Evolutionary conservation across 2,888 invertebrate species (phyloP), one percentile per base, ranked within the genome.

Genomic region (Microplitis manilae): DNA sequence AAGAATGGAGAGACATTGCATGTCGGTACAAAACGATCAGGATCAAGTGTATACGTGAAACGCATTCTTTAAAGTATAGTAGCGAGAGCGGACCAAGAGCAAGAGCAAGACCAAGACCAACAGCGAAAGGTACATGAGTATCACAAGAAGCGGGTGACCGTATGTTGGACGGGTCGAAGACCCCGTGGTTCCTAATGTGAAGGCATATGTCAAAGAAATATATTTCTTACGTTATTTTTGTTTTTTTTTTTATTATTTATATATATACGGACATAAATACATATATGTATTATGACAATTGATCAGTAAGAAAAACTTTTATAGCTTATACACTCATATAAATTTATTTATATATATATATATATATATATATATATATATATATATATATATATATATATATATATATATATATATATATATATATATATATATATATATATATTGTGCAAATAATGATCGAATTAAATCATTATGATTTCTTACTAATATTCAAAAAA

Each of bases 161-260:
- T 50, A 50, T 68, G 75, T 79, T 74, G 73, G 74, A 80, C 79
- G 79, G 79, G 79, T 80, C 81, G 77, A 79, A 79, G 80, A 77
- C 79, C 30, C 79, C 64, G 50, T 59, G 41, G 50, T 71, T 74
- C 70, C 78, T 73, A 38, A 65, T 74, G 79, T 67, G 73, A 76
- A 75, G 69, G 64, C 76, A 75, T 61, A 62, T 64, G 59, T 41
- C 60, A 13, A 50, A 50, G 13, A 50, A 50, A 8, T 50, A 50
- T 50, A 50, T 13, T 50, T 50, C 9, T 13, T 30, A 30, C 30
- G 2, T 30, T 30, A 30, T 50, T 50, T 50, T 9, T 50, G 50
- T 50, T 50, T 13, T 50, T 50, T 50, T 2, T n/a, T n/a, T n/a
- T n/a, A n/a, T n/a, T n/a, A n/a, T n/a, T n/a, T n/a, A n/a, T 50